Evolutionary conservation across 1,140 invertebrate species (phyloP), one percentile per base, ranked within the genome.

Genomic region (Lepidurus couesii): DNA sequence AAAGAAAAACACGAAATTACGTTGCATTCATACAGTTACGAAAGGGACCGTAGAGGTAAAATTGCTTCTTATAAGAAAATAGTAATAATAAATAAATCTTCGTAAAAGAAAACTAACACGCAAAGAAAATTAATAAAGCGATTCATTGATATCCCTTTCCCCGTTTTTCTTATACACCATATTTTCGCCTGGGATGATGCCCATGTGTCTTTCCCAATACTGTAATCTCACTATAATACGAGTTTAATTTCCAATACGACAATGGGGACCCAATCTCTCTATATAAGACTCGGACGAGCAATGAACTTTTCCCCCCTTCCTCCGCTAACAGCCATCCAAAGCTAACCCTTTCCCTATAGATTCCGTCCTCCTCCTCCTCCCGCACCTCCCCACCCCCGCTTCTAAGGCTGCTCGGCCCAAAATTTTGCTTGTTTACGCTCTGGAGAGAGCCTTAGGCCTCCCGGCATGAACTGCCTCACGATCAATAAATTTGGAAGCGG

Each of bases 401-500:
- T 65, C 53, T 65, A 65, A 65, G 53, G 53, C 21, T 34, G 4
- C 53, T 16, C 53, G 13, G 21, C 16, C 53, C 53, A 10, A 65
- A 65, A 21, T 65, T 65, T 65, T 21, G 16, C 53, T 65, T 65
- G 53, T 65, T 65, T 65, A 65, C 53, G 53, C 53, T n/a, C 53
- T 65, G 53, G 34, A 34, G 34, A 65, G 53, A 65, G 53, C 53
- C 16, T 65, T 65, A 65, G 53, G 53, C 53, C 53, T 65, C 45
- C 53, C 5, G 5, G 16, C 53, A 13, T 65, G 21, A 65, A 65
- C 21, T 65, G 53, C 53, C 13, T 16, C 53, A 65, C 53, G 53
- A 65, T 65, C 53, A 65, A 65, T 65, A 65, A 65, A 65, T 65
- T 65, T 21, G 53, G 53, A 65, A 65, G 53, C 53, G 13, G 53